Conservation (phyloP, 2,797 vertebrate species). For the Lophotriccus pileatus region DNA sequence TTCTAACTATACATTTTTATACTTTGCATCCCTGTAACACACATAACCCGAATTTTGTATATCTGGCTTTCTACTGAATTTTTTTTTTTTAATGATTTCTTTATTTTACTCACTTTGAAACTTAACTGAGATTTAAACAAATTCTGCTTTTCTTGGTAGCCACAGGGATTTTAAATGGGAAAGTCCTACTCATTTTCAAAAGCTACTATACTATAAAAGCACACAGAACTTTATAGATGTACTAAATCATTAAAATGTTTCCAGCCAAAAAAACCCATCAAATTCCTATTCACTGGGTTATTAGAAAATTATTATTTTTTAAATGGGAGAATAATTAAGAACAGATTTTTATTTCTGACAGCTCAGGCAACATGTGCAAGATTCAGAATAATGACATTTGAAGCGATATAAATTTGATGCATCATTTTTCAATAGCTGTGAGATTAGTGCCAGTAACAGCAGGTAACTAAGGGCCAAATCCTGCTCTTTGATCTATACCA, state of each 20-base stretch:
- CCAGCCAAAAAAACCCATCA: conserved; percentile 9
- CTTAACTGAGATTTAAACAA: neutral
- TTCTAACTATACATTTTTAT: neutral
- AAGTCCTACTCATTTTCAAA: neutral
- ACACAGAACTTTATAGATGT: neutral
- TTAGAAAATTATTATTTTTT: conserved; percentile 21
- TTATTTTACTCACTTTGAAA: neutral
- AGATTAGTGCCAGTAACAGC: conserved; percentile 14
- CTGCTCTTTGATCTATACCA: neutral
- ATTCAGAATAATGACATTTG: conserved; percentile 40
- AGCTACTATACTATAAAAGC: neutral
- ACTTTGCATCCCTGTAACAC: neutral
- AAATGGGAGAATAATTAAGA: conserved; percentile 37
- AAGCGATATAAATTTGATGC: conserved; percentile 30
- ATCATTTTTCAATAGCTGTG: conserved; percentile 25
- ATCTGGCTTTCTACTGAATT: neutral
- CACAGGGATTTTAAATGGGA: neutral
- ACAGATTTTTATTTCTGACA: conserved; percentile 51
- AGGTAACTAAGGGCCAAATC: conserved; percentile 22
- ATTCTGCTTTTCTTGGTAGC: neutral
- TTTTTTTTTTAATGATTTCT: neutral
- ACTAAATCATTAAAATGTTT: conserved; percentile 23
- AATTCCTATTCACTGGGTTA: neutral
- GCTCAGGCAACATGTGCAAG: conserved; percentile 30
- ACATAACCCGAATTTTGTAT: neutral